These are phyloP conservation scores for Graptemys geographica DNA, from an alignment of 2,797 vertebrate species.

Conservation along the genomic window DNA sequence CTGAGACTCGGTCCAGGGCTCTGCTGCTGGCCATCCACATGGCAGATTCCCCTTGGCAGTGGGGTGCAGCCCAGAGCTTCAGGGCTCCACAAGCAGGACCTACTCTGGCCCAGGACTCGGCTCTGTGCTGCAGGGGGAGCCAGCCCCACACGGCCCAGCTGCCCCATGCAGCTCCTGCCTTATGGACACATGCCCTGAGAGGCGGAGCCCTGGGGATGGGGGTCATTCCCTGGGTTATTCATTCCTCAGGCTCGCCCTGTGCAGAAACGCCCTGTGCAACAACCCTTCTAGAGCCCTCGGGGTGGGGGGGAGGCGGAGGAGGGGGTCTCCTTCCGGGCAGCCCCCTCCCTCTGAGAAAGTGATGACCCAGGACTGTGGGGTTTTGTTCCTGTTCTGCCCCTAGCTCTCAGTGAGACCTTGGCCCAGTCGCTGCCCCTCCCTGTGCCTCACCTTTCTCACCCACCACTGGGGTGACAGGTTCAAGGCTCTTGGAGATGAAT, in stretches of 20 bases:
- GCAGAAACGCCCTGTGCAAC: not conserved
- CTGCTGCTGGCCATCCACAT: no score
- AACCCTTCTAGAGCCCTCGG: not conserved
- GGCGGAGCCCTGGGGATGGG: no score
- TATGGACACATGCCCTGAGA: no score
- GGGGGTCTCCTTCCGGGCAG: not conserved
- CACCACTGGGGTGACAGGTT: not conserved
- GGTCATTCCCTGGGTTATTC: no score
- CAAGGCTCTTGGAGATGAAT: fast-evolving
- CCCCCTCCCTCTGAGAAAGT: not conserved
- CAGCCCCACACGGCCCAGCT: no score
- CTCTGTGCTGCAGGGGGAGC: no score
- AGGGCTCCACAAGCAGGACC: no score
- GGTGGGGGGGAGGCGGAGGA: fast-evolving
- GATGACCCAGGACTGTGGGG: fast-evolving
- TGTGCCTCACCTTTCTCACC: fast-evolving
- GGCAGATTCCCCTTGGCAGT: not conserved
- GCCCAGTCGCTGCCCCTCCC: no score
- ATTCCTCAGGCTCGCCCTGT: not conserved
- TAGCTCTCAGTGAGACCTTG: not conserved
- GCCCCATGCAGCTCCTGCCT: no score
- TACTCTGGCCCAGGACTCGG: no score
- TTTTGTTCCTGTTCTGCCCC: not conserved
- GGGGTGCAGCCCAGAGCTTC: not conserved
- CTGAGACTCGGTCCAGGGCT: no score